phyloP scores from a whole-genome alignment of 2,113 vertebrate genomes.

The Phalacrocorax pelagicus region DNA sequence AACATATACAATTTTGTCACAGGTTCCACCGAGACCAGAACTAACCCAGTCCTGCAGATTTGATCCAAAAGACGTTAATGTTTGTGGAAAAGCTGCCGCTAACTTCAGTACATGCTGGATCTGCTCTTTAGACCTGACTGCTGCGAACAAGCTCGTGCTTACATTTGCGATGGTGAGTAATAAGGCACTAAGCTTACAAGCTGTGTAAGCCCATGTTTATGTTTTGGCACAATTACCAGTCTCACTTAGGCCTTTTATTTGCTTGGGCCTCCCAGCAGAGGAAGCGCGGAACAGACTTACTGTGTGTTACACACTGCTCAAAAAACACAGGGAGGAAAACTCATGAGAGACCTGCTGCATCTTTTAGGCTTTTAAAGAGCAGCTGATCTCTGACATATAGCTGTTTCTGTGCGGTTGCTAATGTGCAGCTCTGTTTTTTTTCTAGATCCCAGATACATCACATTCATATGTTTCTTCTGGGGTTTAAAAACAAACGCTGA shows the following conservation, averaged over 20 bases:
- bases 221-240: slow-evolving; percentile 27
- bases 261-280: slow-evolving; percentile 9
- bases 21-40: not conserved
- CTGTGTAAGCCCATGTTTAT: not conserved
- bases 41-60: not conserved
- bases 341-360: not conserved
- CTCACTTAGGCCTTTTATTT: slow-evolving; percentile 1
- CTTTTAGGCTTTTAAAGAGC: slow-evolving; percentile 34
- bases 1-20: not conserved
- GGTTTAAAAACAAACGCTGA: slow-evolving; percentile 51
- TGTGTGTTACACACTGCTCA: not conserved
- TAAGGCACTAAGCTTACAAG: not conserved
- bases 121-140: slow-evolving; percentile 9
- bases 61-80: not conserved
- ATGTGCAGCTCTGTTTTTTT: not conserved
- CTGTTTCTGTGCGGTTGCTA: slow-evolving; percentile 26
- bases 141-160: not conserved
- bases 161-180: slow-evolving; percentile 43
- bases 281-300: not conserved
- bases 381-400: slow-evolving; percentile 33
- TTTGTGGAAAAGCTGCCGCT: not conserved
- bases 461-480: slow-evolving; percentile 24
- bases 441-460: not conserved
- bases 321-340: not conserved
- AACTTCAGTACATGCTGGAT: not conserved